phyloP scores from a whole-genome alignment of 1,140 invertebrate species.

The Probaryconus sp. region DNA sequence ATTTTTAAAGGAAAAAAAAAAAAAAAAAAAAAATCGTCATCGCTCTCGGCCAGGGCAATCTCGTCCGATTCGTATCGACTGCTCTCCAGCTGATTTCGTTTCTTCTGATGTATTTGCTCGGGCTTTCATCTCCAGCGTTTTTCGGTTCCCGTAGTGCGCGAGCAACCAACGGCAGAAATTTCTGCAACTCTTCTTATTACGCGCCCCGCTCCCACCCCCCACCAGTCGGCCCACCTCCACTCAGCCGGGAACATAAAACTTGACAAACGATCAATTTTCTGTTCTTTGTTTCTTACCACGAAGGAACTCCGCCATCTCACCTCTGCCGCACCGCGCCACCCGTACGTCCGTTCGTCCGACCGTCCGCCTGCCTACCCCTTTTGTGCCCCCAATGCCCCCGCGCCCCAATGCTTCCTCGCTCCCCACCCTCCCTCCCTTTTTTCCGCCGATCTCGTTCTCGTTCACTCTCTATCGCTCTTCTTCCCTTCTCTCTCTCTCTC shows the following conservation, averaged over 20 bases:
- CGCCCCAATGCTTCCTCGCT: constrained; percentile 9
- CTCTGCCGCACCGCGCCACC: constrained; percentile 35
- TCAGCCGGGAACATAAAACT: constrained; percentile 72
- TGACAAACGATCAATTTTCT: constrained; percentile 77
- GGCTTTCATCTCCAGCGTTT: constrained; percentile 39
- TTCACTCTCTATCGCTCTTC: constrained; percentile 21
- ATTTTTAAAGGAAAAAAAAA: too few species aligned
- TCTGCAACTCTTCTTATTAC: constrained; percentile 68
- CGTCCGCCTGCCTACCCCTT: constrained; percentile 8
- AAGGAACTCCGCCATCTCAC: constrained; percentile 61
- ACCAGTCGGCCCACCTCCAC: constrained; percentile 33
- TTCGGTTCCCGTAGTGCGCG: too few species aligned
- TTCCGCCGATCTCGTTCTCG: constrained; percentile 7
- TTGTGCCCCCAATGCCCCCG: constrained; percentile 9
- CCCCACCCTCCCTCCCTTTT: constrained; percentile 15
- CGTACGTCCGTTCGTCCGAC: not conserved
- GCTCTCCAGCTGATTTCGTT: constrained; percentile 45
- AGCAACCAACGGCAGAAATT: constrained; percentile 62
- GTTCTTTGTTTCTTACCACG: constrained; percentile 75
- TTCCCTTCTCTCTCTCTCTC: constrained; percentile 12
- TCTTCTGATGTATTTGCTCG: constrained; percentile 24
- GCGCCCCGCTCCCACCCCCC: constrained; percentile 14
- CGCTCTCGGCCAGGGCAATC: constrained; percentile 67
- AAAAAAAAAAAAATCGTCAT: too few species aligned
- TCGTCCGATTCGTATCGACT: constrained; percentile 65